Conservation (phyloP, 92 coral and sea anemone genomes). For the Bergia puertoricense region DNA sequence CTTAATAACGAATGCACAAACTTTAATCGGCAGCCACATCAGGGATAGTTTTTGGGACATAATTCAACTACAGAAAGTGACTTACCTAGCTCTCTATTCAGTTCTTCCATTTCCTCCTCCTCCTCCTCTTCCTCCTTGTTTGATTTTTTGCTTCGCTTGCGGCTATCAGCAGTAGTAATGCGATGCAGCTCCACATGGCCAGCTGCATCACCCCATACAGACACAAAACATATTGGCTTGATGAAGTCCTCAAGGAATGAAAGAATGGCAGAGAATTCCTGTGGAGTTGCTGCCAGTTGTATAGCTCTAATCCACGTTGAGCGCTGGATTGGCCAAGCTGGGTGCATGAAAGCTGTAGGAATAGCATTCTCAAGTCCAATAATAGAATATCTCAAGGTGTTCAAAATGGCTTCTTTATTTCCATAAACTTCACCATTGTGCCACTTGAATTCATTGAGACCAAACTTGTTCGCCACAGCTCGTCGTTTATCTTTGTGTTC, state of each 20-base stretch:
- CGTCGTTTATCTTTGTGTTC: slow-evolving; percentile 91
- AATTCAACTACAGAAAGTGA: not conserved
- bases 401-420: slow-evolving; percentile 76
- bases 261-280: slow-evolving; percentile 85
- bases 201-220: slow-evolving; percentile 91
- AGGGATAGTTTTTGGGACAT: not conserved
- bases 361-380: slow-evolving; percentile 86
- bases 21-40: no score
- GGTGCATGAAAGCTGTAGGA: slow-evolving; percentile 98
- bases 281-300: slow-evolving; percentile 81
- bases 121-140: slow-evolving; percentile 90
- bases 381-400: slow-evolving; percentile 88
- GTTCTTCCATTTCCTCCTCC: slow-evolving; percentile 64
- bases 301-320: slow-evolving; percentile 98
- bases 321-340: slow-evolving; percentile 95
- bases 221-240: slow-evolving; percentile 83
- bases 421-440: slow-evolving; percentile 83
- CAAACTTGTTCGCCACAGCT: slow-evolving; percentile 83
- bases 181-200: slow-evolving; percentile 91
- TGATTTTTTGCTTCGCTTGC: slow-evolving; percentile 61
- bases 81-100: slow-evolving; percentile 67
- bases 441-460: slow-evolving; percentile 83
- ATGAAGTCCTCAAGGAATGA: slow-evolving; percentile 84
- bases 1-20: no score
- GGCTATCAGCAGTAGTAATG: slow-evolving; percentile 73